These are phyloP conservation scores for Plagodis pulveraria DNA, from an alignment of 2,888 invertebrate species.

Conservation along the genomic window DNA sequence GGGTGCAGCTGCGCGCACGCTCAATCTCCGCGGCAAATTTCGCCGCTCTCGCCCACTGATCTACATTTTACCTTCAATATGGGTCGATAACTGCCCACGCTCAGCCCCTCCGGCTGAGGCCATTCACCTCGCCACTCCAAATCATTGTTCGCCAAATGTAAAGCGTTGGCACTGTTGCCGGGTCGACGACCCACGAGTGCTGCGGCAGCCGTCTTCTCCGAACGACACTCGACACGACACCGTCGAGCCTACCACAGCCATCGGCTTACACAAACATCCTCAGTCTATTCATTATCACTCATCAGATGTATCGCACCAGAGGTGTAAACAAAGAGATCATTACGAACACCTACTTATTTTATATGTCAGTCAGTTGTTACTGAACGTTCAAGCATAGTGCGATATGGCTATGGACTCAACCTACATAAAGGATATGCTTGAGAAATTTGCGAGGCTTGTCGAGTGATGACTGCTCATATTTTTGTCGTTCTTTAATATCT, in stretches of 20 bases:
- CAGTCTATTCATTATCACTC: conserved; percentile 46
- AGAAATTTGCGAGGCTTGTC: conserved; percentile 3
- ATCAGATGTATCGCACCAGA: conserved; percentile 27
- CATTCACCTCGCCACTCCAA: conserved; percentile 84
- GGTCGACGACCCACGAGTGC: conserved; percentile 71
- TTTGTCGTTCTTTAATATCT: too few species aligned
- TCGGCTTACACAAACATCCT: conserved; percentile 72
- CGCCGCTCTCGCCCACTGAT: conserved; percentile 85
- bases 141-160: conserved; percentile 85
- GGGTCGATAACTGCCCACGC: conserved; percentile 85
- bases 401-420: conserved; percentile 1
- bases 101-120: conserved; percentile 80
- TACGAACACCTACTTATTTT: conserved; percentile 25
- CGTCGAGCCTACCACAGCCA: conserved; percentile 34
- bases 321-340: conserved; percentile 33
- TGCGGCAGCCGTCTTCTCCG: conserved; percentile 75
- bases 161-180: conserved; percentile 72
- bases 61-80: conserved; percentile 85
- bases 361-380: conserved; percentile 16
- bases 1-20: conserved; percentile 44
- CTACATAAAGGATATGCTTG: conserved; percentile 5
- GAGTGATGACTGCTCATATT: too few species aligned
- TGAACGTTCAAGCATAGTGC: too few species aligned
- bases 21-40: conserved; percentile 73
- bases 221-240: conserved; percentile 75